Evolutionary conservation across 2,888 invertebrate genomes (phyloP).

Genomic region (Aporophyla lueneburgensis): DNA sequence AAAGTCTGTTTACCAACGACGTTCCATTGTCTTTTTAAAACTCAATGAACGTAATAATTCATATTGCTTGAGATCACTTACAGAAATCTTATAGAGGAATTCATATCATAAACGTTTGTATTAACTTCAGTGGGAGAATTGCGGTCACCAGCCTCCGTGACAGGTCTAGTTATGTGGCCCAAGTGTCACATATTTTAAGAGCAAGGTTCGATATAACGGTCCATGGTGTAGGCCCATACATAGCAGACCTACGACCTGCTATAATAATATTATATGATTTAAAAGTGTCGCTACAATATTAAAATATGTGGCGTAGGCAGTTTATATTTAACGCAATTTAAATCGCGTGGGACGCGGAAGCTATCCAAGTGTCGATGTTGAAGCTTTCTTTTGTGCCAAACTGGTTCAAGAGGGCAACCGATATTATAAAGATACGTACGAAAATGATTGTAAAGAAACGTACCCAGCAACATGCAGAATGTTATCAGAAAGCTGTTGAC

Average conservation of each 20-base stretch:
- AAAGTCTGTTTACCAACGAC: neutral
- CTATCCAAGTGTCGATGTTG: slow-evolving; percentile 55
- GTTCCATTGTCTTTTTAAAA: slow-evolving; percentile 3
- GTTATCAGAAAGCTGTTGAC: slow-evolving; percentile 37
- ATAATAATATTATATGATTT: slow-evolving; percentile 39
- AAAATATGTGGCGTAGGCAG: slow-evolving; percentile 55
- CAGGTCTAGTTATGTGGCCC: slow-evolving; percentile 13
- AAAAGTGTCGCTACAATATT: slow-evolving; percentile 41
- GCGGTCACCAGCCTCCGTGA: neutral
- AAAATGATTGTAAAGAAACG: slow-evolving; percentile 25
- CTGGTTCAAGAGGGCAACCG: slow-evolving; percentile 49
- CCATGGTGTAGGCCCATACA: slow-evolving; percentile 10
- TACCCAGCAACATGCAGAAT: slow-evolving; percentile 15
- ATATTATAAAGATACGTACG: slow-evolving; percentile 33
- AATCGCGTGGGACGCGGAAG: slow-evolving; percentile 69
- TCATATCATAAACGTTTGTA: slow-evolving; percentile 3
- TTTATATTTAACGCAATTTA: slow-evolving; percentile 53
- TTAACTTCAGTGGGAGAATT: slow-evolving; percentile 1
- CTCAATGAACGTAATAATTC: neutral
- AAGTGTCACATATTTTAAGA: slow-evolving; percentile 29
- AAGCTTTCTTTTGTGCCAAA: slow-evolving; percentile 63
- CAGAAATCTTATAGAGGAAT: neutral
- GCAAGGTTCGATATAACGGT: slow-evolving; percentile 17
- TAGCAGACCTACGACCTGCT: slow-evolving; percentile 19
- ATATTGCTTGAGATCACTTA: neutral